These are phyloP conservation scores for Ametastegia equiseti DNA, from an alignment of 2,888 invertebrate species.

Conservation along the genomic window DNA sequence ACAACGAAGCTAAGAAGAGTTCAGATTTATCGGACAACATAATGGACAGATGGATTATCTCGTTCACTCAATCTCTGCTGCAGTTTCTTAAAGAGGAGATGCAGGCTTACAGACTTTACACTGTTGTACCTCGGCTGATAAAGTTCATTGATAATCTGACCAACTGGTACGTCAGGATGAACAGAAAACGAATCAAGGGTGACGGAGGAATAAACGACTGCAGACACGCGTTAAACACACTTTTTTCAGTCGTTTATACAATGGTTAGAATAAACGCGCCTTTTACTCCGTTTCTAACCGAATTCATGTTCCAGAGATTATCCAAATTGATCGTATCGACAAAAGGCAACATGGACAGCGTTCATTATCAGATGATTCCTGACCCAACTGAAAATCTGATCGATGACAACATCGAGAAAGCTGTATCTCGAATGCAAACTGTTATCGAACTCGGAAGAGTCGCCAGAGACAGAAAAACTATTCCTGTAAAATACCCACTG, in stretches of 20 bases:
- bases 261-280: slow-evolving; percentile 97
- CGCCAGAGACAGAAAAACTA: slow-evolving; percentile 93
- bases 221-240: slow-evolving; percentile 89
- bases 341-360: slow-evolving; percentile 82
- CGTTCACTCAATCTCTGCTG: slow-evolving; percentile 95
- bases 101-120: slow-evolving; percentile 95
- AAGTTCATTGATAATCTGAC: slow-evolving; percentile 98
- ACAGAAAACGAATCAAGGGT: slow-evolving; percentile 95
- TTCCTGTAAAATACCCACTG: slow-evolving; percentile 97
- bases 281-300: slow-evolving; percentile 97
- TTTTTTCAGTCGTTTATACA: slow-evolving; percentile 91
- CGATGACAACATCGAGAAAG: slow-evolving; percentile 90
- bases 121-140: slow-evolving; percentile 94
- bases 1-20: slow-evolving; percentile 68
- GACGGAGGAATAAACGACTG: slow-evolving; percentile 91
- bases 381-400: slow-evolving; percentile 85
- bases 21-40: slow-evolving; percentile 80
- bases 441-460: slow-evolving; percentile 97
- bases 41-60: slow-evolving; percentile 98
- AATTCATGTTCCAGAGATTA: slow-evolving; percentile 95
- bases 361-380: slow-evolving; percentile 96
- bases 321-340: slow-evolving; percentile 80
- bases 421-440: slow-evolving; percentile 95
- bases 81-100: slow-evolving; percentile 94
- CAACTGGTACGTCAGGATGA: slow-evolving; percentile 99